phyloP scores from a whole-genome alignment of 2,888 invertebrate genomes.

The Thalpophila matura region DNA sequence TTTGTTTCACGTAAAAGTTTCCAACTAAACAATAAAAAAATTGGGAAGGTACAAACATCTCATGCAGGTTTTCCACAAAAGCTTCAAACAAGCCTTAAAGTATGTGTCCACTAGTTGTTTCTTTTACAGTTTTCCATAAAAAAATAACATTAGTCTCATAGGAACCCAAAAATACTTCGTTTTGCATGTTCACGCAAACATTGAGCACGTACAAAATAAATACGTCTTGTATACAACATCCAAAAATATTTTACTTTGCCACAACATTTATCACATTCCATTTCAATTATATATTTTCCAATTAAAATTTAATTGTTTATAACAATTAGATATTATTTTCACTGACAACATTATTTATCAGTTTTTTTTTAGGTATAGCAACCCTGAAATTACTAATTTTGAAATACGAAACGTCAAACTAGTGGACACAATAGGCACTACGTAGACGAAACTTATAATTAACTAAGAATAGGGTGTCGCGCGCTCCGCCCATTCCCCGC shows the following conservation, averaged over 20 bases:
- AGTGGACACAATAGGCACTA: conserved; percentile 57
- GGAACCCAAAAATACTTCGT: conserved; percentile 52
- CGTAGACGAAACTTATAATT: conserved; percentile 32
- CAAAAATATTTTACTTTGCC: conserved; percentile 57
- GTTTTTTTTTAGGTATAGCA: not conserved
- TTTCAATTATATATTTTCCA: conserved; percentile 12
- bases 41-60: conserved; percentile 1
- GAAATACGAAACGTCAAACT: conserved; percentile 28
- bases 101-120: conserved; percentile 60
- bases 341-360: not conserved
- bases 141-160: conserved; percentile 23
- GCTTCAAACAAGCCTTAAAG: conserved; percentile 26
- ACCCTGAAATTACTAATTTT: not conserved
- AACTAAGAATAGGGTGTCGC: conserved; percentile 39
- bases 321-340: not conserved
- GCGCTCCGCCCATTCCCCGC: conserved; percentile 47
- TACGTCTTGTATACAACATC: conserved; percentile 43
- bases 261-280: conserved; percentile 59
- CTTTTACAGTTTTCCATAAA: not conserved
- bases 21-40: not conserved
- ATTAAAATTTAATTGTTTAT: not conserved
- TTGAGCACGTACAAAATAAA: conserved; percentile 55
- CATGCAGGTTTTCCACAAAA: conserved; percentile 47
- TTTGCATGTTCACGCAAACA: conserved; percentile 27
- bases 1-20: too few relatives aligned